These are phyloP conservation scores for Aphodius sticticus DNA, from an alignment of 2,888 invertebrate species.

Conservation along the genomic window DNA sequence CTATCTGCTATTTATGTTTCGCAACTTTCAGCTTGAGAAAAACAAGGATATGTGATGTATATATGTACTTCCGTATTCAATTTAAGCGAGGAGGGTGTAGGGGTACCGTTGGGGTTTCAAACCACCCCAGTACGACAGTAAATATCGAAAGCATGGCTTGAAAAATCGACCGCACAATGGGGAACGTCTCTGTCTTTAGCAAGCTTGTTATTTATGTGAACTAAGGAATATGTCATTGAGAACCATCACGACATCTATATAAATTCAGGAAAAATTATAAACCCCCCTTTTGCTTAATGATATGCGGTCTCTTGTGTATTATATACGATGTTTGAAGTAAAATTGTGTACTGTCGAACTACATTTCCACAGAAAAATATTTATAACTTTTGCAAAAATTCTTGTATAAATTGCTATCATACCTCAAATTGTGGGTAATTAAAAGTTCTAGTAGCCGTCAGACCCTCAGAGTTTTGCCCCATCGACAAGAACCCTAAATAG, in stretches of 20 bases:
- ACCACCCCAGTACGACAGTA: neutral
- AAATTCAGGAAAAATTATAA: neutral
- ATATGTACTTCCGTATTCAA: neutral
- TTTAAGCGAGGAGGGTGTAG: neutral
- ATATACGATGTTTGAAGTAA: too few species aligned
- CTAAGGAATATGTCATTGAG: neutral
- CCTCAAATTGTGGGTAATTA: too few species aligned
- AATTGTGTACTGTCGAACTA: too few species aligned
- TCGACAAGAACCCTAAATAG: too few species aligned
- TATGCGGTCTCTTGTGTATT: neutral
- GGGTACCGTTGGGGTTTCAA: neutral
- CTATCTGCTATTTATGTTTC: too few species aligned
- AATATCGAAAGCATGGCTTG: neutral
- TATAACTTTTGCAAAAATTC: too few species aligned
- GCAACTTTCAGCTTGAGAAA: too few species aligned
- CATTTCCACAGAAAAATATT: too few species aligned
- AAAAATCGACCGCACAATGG: neutral
- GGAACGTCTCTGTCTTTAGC: neutral
- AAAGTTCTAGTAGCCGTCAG: too few species aligned
- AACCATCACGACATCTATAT: neutral
- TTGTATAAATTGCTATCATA: too few species aligned
- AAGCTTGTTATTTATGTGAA: neutral
- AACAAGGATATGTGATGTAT: neutral
- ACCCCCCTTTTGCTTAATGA: neutral
- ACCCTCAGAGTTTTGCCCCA: too few species aligned